Evolutionary conservation across 2,113 vertebrate genomes (phyloP).

Genomic region (Oncorhynchus kisutch): DNA sequence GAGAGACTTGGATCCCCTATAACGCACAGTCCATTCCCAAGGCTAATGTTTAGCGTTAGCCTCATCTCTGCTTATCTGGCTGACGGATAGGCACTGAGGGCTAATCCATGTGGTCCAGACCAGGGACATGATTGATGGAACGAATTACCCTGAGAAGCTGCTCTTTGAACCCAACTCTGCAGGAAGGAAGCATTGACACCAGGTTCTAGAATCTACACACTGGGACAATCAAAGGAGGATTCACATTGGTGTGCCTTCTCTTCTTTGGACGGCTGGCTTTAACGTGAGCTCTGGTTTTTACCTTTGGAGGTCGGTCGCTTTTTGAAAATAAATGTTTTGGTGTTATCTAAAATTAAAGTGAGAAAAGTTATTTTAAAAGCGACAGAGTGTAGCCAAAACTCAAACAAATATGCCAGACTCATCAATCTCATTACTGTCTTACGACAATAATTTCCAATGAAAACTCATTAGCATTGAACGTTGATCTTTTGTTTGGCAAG

Average conservation of each 20-base stretch:
- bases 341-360: background rate
- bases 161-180: conserved; percentile 33
- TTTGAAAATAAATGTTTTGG: background rate
- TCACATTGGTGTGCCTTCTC: background rate
- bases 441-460: background rate
- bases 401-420: background rate
- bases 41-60: background rate
- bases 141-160: conserved; percentile 45
- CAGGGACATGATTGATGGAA: conserved; percentile 49
- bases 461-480: background rate
- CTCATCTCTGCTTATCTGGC: background rate
- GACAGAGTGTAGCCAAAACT: background rate
- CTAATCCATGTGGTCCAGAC: conserved; percentile 27
- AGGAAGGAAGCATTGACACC: conserved; percentile 12
- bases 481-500: no score
- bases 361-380: conserved; percentile 20
- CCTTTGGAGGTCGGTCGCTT: background rate
- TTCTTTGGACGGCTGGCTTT: background rate
- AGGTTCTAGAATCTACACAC: background rate
- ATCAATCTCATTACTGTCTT: background rate
- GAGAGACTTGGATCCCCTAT: background rate
- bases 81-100: background rate
- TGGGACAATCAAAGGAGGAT: conserved; percentile 18
- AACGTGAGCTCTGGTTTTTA: background rate
- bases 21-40: background rate